phyloP scores from a whole-genome alignment of 2,888 invertebrate genomes.

The Gnatocerus cornutus region DNA sequence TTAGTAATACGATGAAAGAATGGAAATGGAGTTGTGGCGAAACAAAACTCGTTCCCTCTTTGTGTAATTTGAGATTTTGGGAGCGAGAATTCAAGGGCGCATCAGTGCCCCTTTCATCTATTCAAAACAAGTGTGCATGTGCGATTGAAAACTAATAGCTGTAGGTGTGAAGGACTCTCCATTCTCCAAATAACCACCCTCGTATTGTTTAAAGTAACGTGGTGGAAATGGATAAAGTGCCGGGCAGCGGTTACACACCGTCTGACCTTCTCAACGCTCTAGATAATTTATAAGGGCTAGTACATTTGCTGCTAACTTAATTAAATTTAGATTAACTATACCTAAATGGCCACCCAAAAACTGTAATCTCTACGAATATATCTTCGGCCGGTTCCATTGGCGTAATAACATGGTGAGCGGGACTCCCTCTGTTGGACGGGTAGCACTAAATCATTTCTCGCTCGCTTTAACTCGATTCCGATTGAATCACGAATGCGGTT shows the following conservation, averaged over 20 bases:
- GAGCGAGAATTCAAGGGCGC: background rate
- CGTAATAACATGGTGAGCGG: slow-evolving; percentile 48
- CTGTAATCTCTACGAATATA: slow-evolving; percentile 60
- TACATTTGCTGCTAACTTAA: slow-evolving; percentile 58
- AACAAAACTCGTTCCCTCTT: background rate
- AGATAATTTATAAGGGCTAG: slow-evolving; percentile 48
- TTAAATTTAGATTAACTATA: slow-evolving; percentile 64
- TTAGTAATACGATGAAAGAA: slow-evolving; percentile 23
- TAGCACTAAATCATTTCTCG: slow-evolving; percentile 64
- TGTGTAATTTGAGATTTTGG: too few relatives aligned
- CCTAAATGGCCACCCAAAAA: slow-evolving; percentile 60
- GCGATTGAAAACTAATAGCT: slow-evolving; percentile 36
- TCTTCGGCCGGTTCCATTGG: slow-evolving; percentile 53
- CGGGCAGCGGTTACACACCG: slow-evolving; percentile 50
- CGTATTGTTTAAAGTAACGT: slow-evolving; percentile 47
- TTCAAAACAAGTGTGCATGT: background rate
- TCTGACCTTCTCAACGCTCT: slow-evolving; percentile 47
- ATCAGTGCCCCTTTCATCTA: slow-evolving; percentile 6
- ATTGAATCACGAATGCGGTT: slow-evolving; percentile 66
- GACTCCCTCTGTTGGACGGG: slow-evolving; percentile 45
- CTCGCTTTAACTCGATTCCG: slow-evolving; percentile 67
- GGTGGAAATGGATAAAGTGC: slow-evolving; percentile 48
- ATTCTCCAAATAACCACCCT: slow-evolving; percentile 41
- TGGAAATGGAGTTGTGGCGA: slow-evolving; percentile 10
- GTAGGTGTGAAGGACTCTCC: slow-evolving; percentile 9